These are phyloP conservation scores for Phrixothrix hirtus DNA, from an alignment of 2,888 invertebrate species.

Conservation along the genomic window DNA sequence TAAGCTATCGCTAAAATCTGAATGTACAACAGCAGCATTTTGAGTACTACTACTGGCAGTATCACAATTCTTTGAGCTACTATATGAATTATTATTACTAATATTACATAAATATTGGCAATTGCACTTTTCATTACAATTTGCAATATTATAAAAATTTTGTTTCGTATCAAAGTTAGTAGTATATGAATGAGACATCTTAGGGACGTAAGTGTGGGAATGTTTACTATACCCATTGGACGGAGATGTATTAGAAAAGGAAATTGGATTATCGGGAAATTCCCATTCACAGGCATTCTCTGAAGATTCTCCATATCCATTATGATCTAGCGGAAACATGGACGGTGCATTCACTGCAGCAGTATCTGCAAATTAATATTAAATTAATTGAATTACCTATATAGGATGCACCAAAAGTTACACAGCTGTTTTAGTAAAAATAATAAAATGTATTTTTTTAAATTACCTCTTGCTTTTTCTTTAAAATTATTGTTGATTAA, in stretches of 20 bases:
- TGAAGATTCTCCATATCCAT: constrained; percentile 1
- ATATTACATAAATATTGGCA: constrained; percentile 9
- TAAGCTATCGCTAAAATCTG: neutral
- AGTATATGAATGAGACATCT: constrained; percentile 40
- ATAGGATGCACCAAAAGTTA: too few relatives aligned
- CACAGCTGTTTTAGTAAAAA: too few relatives aligned
- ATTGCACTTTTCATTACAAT: constrained; percentile 9
- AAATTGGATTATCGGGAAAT: constrained; percentile 11
- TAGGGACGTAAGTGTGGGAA: constrained; percentile 15
- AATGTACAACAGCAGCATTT: neutral
- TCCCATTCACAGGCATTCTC: constrained; percentile 15
- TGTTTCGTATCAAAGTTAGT: constrained; percentile 23
- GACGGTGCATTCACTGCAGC: neutral
- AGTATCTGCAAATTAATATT: constrained; percentile 6
- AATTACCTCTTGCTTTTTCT: too few relatives aligned
- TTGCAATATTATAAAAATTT: neutral
- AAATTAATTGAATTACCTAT: neutral
- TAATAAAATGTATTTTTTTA: too few relatives aligned
- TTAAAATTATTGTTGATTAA: too few relatives aligned
- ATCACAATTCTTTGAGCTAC: neutral
- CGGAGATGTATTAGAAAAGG: constrained; percentile 19
- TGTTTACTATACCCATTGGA: constrained; percentile 33
- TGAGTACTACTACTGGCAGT: neutral
- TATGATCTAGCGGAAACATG: neutral
- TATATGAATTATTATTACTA: constrained; percentile 18